Conservation (phyloP, 2,888 invertebrate genomes). For the Ceramica pisi region DNA sequence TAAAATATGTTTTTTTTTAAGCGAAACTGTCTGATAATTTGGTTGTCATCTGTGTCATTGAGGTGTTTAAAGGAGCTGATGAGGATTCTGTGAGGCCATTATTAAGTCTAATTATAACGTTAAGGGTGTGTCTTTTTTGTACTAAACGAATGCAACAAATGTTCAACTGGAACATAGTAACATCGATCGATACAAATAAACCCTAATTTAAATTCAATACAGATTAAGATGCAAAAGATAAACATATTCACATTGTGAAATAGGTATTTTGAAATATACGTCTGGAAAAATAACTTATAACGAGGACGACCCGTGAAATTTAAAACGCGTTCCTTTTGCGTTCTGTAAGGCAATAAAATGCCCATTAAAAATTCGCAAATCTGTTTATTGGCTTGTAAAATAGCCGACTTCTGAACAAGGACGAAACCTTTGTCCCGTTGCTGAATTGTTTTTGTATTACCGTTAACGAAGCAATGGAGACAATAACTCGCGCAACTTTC, state of each 20-base stretch:
- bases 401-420: constrained; percentile 82
- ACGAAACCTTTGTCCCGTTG: constrained; percentile 76
- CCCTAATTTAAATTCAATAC: constrained; percentile 18
- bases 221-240: constrained; percentile 20
- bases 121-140: background rate
- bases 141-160: background rate
- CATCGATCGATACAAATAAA: constrained; percentile 6
- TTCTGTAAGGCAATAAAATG: constrained; percentile 69
- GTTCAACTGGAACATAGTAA: background rate
- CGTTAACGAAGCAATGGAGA: constrained; percentile 81
- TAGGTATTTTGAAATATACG: constrained; percentile 19
- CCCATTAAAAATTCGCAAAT: constrained; percentile 83
- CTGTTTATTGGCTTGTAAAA: constrained; percentile 81
- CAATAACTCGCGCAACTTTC: constrained; percentile 85
- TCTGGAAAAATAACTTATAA: constrained; percentile 27
- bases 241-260: background rate
- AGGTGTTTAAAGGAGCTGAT: constrained; percentile 14
- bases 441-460: constrained; percentile 81
- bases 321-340: constrained; percentile 52
- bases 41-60: constrained; percentile 16
- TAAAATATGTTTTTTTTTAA: constrained; percentile 26
- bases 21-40: constrained; percentile 18
- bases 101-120: constrained; percentile 1
- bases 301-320: constrained; percentile 35
- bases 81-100: constrained; percentile 1